Evolutionary conservation across 1,140 invertebrate genomes (phyloP), one percentile per base, ranked within the genome.

Genomic region (Zaprionus africanus): DNA sequence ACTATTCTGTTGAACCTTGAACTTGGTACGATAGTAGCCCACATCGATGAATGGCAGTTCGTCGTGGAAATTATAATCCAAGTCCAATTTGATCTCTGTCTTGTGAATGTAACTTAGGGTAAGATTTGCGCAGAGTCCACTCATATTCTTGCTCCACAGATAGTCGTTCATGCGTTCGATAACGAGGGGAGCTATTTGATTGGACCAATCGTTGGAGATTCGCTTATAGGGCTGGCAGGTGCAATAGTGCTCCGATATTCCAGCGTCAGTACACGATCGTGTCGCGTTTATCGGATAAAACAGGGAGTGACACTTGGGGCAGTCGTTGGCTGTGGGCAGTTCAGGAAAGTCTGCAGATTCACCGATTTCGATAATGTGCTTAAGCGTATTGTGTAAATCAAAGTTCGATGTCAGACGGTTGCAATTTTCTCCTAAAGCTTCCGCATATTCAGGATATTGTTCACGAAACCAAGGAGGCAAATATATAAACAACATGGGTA

Each of bases 401-500:
- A 95, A 98, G 0, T 97, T 96, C 17, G 97, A 97, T 0, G 96
- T 96, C 17, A 98, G 92, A 24, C 96, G 94, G 73, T 95, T 94
- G 13, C 93, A 94, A 83, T 99, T 99, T 4, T 90, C 78, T 59
- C 93, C 92, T 9, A 99, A 85, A 81, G 97, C 97, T 19, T 93
- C 72, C 22, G 94, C 94, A 1, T 95, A 94, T n/a, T 94, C 79
- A 0, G 95, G 95, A 91, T 96, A 95, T 56, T 95, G 93, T 6
- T 94, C 76, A 13, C 93, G 93, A 83, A 97, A 98, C 93, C 95
- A 96, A 43, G 95, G 92, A 0, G 98, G 98, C n/a, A 98, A 73
- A 63, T 95, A 94, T 5, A 98, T 93, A 76, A 96, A 96, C 46
- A 98, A 94, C 79, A 98, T 96, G 0, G 98, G 98, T 19, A 99